Evolutionary conservation across 2,797 vertebrate genomes (phyloP), one percentile per base, ranked within the genome.

Genomic region (Carcharodon carcharias): DNA sequence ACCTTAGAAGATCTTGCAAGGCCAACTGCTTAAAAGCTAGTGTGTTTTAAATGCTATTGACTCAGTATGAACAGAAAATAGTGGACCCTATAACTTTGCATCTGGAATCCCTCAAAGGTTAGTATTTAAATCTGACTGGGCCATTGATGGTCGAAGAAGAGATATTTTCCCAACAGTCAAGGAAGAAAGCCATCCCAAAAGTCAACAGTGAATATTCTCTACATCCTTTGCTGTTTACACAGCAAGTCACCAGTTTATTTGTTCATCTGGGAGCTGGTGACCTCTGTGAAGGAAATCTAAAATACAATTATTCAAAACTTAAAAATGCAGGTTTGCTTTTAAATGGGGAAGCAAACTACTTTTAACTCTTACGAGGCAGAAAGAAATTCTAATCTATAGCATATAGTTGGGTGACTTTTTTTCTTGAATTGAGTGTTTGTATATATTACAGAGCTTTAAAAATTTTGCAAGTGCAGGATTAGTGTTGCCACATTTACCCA

Each of bases 361-460:
- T 80, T 80, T 40, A 80, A 80, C n/a, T 35, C 4, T 80, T 40
- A 45, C 40, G 80, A 45, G 4, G n/a, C n/a, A 82, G 14, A 45
- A 85, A 85, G 40, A 85, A 50, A 85, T 45, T 45, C n/a, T 45
- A 45, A 85, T 40, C 21, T 18, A 45, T 23, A 85, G 80, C 40
- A n/a, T 23, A 85, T 2, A 85, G 9, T 31, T 1, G 6, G 1
- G 0, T 21, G 4, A 23, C 7, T 8, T 11, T 40, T 92, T 2
- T 61, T n/a, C 58, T 14, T 0, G n/a, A 35, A 23, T 40, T 93
- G 61, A 6, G 21, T 1, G 65, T 18, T 65, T 40, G n/a, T 21
- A 65, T 35, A 65, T 40, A 65, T 93, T 65, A 93, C 56, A 92
- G 35, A n/a, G 89, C 89, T 63, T 92, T 92, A 61, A 92, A 91